Base-by-base conservation (phyloP, 2,113 vertebrate species). In the Xiphophorus maculatus region DNA sequence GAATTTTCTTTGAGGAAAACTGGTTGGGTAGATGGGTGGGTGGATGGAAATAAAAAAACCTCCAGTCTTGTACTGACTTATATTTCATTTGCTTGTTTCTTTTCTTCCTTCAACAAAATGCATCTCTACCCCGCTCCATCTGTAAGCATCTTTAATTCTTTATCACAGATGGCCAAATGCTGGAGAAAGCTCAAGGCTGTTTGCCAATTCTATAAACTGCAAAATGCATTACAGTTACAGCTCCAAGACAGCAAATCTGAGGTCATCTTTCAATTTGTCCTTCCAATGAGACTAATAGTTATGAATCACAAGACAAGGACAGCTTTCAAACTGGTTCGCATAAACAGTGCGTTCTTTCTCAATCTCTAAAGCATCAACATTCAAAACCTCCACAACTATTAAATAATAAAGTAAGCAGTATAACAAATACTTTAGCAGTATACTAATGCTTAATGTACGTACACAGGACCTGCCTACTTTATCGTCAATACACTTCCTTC, bases 161-260 rank as follows among this genome's bases (percentile, higher is more conserved):
- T 33, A 17, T 37, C 66, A 48, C 74, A 80, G 73, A 77, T 77
- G 77, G 64, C 58, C 4, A 69, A 69, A 66, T 33, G 37, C 58
- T 64, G 62, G 27, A 69, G 62, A 69, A 60, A 64, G 35, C 44
- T 32, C 19, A 61, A 25, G 37, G 58, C 64, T n/a, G 35, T 44
- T 76, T 71, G 74, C 74, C 65, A 73, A 63, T 33, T 68, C n/a
- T 63, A 29, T 73, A 77, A 69, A 69, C 80, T 69, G 74, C 66
- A 77, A 74, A 28, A 73, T 69, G 70, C 33, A 69, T 33, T 62
- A 68, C 35, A 75, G 72, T 66, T 61, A 66, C 62, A 70, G 63
- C 48, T 70, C 72, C 62, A 80, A 64, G 63, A 76, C 32, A 66
- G 35, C 48, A 75, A 76, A 62, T 32, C 40, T 63, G 68, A 68